These are phyloP conservation scores for Tillus elongatus DNA, from an alignment of 2,888 invertebrate genomes.

Conservation along the genomic window DNA sequence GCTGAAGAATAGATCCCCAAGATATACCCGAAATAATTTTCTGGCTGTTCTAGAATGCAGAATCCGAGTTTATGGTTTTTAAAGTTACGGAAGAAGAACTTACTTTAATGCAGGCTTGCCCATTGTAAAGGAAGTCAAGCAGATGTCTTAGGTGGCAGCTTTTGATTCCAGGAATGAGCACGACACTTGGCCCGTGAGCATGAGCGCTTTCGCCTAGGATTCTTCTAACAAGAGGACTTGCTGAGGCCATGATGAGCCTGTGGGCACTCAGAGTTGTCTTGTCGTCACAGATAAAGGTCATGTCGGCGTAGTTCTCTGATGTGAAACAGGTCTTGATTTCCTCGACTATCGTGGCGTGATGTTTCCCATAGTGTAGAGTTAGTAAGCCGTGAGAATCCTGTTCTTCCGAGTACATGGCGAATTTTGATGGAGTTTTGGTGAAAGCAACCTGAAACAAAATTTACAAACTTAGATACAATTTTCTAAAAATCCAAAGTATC, in stretches of 20 bases:
- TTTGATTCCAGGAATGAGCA: constrained; percentile 76
- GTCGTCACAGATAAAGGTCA: constrained; percentile 78
- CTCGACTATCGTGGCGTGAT: constrained; percentile 85
- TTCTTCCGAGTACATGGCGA: constrained; percentile 49
- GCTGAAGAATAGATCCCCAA: background rate
- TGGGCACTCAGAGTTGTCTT: constrained; percentile 74
- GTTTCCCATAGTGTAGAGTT: constrained; percentile 88
- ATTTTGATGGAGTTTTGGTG: no score
- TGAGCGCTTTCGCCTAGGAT: constrained; percentile 64
- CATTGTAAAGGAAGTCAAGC: constrained; percentile 77
- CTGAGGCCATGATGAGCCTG: constrained; percentile 77
- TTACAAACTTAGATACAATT: no score
- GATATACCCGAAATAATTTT: background rate
- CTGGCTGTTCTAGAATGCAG: background rate
- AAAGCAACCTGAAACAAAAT: constrained; percentile 33
- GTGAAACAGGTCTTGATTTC: constrained; percentile 83
- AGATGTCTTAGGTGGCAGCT: constrained; percentile 72
- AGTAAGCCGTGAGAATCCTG: constrained; percentile 60
- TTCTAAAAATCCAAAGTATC: no score
- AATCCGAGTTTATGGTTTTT: background rate
- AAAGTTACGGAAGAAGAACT: constrained; percentile 7
- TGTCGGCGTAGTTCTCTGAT: constrained; percentile 78
- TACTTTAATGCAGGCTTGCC: constrained; percentile 74
- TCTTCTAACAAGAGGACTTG: constrained; percentile 74
- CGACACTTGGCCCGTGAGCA: constrained; percentile 63